phyloP scores from a whole-genome alignment of 1,140 invertebrate genomes.

The Drosophila tristis region DNA sequence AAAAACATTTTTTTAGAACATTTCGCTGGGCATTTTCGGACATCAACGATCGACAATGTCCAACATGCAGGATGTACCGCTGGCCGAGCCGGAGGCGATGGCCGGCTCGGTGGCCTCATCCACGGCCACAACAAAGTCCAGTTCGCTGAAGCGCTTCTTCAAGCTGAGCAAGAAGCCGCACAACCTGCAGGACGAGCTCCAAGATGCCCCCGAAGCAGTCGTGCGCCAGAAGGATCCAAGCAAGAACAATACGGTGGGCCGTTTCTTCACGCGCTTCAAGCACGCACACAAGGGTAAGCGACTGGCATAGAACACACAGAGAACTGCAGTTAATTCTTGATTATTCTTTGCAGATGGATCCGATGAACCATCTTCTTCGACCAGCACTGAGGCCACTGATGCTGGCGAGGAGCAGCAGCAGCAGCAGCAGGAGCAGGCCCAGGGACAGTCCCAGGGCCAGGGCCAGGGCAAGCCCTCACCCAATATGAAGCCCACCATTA shows the following conservation, averaged over 20 bases:
- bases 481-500: conserved; percentile 43
- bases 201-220: conserved; percentile 18
- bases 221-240: conserved; percentile 19
- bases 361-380: neutral
- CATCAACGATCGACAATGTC: conserved; percentile 50
- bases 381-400: neutral
- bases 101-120: conserved; percentile 1
- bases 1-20: conserved; percentile 46
- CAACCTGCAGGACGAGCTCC: neutral
- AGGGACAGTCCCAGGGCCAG: neutral
- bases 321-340: neutral
- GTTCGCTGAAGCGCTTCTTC: conserved; percentile 65
- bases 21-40: conserved; percentile 20
- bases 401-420: neutral
- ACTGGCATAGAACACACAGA: neutral
- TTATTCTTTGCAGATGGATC: conserved; percentile 14
- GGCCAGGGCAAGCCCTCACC: conserved; percentile 13
- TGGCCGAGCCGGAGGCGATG: conserved; percentile 27
- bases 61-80: conserved; percentile 61
- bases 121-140: conserved; percentile 11
- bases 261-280: conserved; percentile 45
- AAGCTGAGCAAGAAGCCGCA: conserved; percentile 53
- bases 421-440: neutral
- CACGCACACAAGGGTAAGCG: conserved; percentile 24
- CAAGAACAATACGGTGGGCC: conserved; percentile 26